phyloP scores from a whole-genome alignment of 1,140 invertebrate species.

The Atta colombica region DNA sequence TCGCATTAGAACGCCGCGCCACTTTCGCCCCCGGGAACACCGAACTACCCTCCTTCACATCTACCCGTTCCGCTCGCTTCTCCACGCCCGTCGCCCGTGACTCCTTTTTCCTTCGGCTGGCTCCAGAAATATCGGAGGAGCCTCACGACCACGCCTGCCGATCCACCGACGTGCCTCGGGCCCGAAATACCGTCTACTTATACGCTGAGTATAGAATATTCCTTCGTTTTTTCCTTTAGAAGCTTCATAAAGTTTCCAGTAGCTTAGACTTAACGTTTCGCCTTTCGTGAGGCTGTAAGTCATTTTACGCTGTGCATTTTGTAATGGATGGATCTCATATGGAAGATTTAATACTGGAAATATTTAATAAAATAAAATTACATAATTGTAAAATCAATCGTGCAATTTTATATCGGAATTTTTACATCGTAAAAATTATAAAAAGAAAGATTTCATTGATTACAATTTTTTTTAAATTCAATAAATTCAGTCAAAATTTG shows the following conservation, averaged over 20 bases:
- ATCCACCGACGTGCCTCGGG: constrained; percentile 55
- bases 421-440: background rate
- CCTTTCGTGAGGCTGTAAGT: constrained; percentile 42
- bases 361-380: background rate
- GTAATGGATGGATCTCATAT: constrained; percentile 14
- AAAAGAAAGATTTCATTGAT: background rate
- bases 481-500: background rate
- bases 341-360: background rate
- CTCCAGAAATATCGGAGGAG: constrained; percentile 71
- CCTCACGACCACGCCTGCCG: constrained; percentile 73
- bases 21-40: constrained; percentile 76
- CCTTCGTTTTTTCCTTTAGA: constrained; percentile 40
- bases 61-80: constrained; percentile 43
- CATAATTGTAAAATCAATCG: background rate
- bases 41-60: constrained; percentile 65
- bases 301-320: constrained; percentile 19
- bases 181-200: constrained; percentile 62
- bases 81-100: constrained; percentile 61
- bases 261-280: constrained; percentile 50
- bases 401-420: background rate
- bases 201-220: constrained; percentile 61
- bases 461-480: background rate
- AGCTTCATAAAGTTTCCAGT: constrained; percentile 51
- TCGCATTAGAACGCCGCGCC: constrained; percentile 79
- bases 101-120: constrained; percentile 62